phyloP scores from a whole-genome alignment of 2,888 invertebrate species.

The Agrochola circellaris region DNA sequence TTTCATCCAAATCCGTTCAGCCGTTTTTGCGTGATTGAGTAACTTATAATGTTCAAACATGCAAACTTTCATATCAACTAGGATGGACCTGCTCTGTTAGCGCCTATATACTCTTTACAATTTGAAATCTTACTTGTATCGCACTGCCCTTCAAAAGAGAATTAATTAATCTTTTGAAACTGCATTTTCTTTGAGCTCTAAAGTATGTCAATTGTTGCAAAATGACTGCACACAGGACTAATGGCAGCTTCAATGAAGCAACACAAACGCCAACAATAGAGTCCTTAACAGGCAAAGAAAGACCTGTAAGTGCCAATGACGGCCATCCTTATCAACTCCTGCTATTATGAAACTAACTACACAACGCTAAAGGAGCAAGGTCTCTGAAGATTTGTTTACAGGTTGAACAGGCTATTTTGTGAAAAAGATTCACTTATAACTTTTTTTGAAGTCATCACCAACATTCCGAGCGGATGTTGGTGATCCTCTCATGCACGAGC shows the following conservation, averaged over 20 bases:
- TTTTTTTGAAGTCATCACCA: neutral
- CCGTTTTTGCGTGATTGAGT: too few relatives aligned
- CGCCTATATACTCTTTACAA: neutral
- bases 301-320: conserved; percentile 33
- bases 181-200: conserved; percentile 27
- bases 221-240: conserved; percentile 29
- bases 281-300: conserved; percentile 51
- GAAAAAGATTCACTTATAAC: neutral
- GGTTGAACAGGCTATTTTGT: neutral
- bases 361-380: conserved; percentile 8
- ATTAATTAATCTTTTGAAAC: conserved; percentile 10
- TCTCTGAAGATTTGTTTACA: neutral
- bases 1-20: neutral
- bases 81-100: neutral
- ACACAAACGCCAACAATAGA: conserved; percentile 34
- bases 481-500: neutral
- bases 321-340: conserved; percentile 41
- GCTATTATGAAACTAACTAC: conserved; percentile 3
- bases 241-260: conserved; percentile 32
- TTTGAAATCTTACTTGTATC: neutral
- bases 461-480: neutral
- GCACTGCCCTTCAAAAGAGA: neutral
- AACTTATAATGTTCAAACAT: too few relatives aligned
- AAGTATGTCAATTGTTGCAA: conserved; percentile 43
- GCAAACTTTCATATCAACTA: too few relatives aligned